A percentile compares a stretch with the other conserved stretches of the same genome.
phyloP scores from a whole-genome alignment of 2,113 vertebrate species.

The Agelaius phoeniceus region DNA sequence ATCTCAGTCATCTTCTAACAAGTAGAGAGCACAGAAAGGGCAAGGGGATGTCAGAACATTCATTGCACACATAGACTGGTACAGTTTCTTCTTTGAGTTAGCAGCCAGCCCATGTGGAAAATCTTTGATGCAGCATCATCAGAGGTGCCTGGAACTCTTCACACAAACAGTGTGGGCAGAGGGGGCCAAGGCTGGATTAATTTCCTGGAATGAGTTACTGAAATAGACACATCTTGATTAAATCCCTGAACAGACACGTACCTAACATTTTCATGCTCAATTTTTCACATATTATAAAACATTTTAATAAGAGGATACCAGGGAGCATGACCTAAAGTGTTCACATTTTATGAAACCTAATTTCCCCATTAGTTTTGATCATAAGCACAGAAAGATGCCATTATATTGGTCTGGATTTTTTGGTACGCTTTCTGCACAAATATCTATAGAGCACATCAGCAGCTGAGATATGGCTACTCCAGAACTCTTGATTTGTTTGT shows the following conservation, averaged over 20 bases:
- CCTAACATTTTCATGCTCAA: neutral
- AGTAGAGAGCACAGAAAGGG: slow-evolving; percentile 44
- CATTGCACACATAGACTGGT: slow-evolving; percentile 7
- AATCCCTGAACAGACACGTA: neutral
- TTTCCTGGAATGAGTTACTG: slow-evolving; percentile 43
- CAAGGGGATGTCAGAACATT: slow-evolving; percentile 28
- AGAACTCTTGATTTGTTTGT: neutral
- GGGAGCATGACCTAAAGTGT: neutral
- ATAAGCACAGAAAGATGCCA: neutral
- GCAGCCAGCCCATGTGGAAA: slow-evolving; percentile 50
- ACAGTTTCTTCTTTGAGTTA: slow-evolving; percentile 54
- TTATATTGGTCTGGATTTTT: neutral
- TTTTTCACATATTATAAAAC: neutral
- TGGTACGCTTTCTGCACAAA: neutral
- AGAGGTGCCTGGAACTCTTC: slow-evolving; percentile 1
- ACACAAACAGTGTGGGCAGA: slow-evolving; percentile 18
- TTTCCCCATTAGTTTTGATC: neutral
- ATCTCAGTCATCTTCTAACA: slow-evolving; percentile 33
- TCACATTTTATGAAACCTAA: neutral
- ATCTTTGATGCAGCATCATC: slow-evolving; percentile 23
- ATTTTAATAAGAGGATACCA: neutral
- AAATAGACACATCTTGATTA: slow-evolving; percentile 52
- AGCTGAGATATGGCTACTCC: neutral
- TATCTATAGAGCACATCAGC: neutral
- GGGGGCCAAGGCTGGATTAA: slow-evolving; percentile 6